phyloP scores from a whole-genome alignment of 2,888 invertebrate genomes.

The Tetramorium bicarinatum region DNA sequence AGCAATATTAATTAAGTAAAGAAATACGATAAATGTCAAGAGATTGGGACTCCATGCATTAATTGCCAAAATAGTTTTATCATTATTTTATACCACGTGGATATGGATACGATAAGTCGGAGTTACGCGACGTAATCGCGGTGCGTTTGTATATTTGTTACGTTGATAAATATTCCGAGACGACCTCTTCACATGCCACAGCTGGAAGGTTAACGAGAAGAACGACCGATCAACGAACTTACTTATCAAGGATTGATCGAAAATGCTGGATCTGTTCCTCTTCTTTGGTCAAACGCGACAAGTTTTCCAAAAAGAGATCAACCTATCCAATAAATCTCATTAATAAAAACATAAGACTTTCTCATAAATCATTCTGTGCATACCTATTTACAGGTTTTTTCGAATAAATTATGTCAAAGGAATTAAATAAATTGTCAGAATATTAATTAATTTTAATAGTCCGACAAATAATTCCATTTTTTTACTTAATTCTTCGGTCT shows the following conservation, averaged over 20 bases:
- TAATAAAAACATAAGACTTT: background rate
- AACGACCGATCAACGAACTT: constrained; percentile 52
- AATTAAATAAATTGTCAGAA: background rate
- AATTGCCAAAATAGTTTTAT: constrained; percentile 4
- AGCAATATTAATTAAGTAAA: background rate
- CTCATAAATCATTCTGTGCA: too few relatives aligned
- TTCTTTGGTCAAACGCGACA: constrained; percentile 93
- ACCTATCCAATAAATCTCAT: constrained; percentile 84
- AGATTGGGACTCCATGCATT: background rate
- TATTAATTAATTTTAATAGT: background rate
- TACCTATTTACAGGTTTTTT: background rate
- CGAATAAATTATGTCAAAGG: background rate
- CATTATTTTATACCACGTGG: constrained; percentile 12
- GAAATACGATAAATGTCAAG: constrained; percentile 1
- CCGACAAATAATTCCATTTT: background rate
- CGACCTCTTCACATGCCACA: background rate
- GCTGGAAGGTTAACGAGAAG: constrained; percentile 8
- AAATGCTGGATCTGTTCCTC: constrained; percentile 95
- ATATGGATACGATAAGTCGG: background rate
- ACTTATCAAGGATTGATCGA: constrained; percentile 90
- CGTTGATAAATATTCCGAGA: constrained; percentile 14
- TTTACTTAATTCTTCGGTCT: background rate
- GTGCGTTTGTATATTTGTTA: background rate
- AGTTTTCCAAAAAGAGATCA: constrained; percentile 91
- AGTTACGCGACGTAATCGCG: background rate